A percentile compares a stretch with the other conserved stretches of the same genome.
phyloP scores from a whole-genome alignment of 2,888 invertebrate species.

The Bimastos eiseni region DNA sequence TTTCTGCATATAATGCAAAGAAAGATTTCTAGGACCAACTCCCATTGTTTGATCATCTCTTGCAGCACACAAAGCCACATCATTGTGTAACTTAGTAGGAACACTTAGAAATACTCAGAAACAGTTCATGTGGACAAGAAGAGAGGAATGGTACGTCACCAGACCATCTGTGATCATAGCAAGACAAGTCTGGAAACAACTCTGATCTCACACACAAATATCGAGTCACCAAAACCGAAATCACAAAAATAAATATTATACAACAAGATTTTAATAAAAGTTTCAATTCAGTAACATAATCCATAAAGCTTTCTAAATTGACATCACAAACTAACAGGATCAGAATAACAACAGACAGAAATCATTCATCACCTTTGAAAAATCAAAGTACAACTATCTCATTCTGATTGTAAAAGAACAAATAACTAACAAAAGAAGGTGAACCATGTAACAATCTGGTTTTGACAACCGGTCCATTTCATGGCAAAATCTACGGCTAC shows the following conservation, averaged over 20 bases:
- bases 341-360: background rate
- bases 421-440: background rate
- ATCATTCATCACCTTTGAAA: background rate
- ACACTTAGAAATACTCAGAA: background rate
- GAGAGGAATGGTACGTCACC: background rate
- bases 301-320: background rate
- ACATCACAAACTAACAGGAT: background rate
- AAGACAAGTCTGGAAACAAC: background rate
- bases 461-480: background rate
- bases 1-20: background rate
- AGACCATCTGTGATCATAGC: background rate
- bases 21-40: background rate
- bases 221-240: background rate
- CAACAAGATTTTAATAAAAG: background rate
- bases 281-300: background rate
- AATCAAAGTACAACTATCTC: slow-evolving; percentile 1
- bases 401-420: background rate
- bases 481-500: background rate
- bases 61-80: background rate
- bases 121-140: background rate
- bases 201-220: too few relatives aligned
- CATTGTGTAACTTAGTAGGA: background rate
- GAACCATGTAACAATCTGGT: background rate
- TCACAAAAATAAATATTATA: background rate
- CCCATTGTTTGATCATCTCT: background rate